These are phyloP conservation scores for Tetrao urogallus DNA, from an alignment of 2,113 vertebrate species.

Conservation along the genomic window DNA sequence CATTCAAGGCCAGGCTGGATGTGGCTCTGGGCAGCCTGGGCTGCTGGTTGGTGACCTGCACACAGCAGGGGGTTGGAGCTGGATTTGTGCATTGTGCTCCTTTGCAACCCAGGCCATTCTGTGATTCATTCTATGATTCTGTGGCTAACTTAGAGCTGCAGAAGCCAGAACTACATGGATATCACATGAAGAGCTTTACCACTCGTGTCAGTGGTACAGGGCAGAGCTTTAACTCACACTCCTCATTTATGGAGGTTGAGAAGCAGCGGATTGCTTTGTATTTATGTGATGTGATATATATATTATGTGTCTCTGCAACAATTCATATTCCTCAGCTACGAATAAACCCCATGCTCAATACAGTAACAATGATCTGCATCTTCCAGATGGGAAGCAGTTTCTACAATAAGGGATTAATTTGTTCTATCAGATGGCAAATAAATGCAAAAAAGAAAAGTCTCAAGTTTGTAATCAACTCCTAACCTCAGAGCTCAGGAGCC, in stretches of 20 bases:
- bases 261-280: neutral
- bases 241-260: accelerated
- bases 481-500: neutral
- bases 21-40: too few relatives aligned
- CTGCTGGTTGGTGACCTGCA: too few relatives aligned
- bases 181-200: neutral
- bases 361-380: neutral
- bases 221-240: neutral
- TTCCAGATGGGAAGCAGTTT: neutral
- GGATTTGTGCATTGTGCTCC: too few relatives aligned
- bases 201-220: accelerated
- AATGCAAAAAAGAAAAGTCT: neutral
- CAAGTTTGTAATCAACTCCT: neutral
- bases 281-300: too few relatives aligned
- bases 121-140: too few relatives aligned
- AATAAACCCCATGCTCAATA: neutral
- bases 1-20: too few relatives aligned
- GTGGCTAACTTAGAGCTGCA: neutral
- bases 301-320: accelerated
- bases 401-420: neutral
- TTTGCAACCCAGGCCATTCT: too few relatives aligned
- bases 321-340: accelerated
- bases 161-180: neutral
- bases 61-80: too few relatives aligned
- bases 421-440: neutral